Conservation (phyloP, 2,797 vertebrate genomes). For the Megaceryle alcyon region DNA sequence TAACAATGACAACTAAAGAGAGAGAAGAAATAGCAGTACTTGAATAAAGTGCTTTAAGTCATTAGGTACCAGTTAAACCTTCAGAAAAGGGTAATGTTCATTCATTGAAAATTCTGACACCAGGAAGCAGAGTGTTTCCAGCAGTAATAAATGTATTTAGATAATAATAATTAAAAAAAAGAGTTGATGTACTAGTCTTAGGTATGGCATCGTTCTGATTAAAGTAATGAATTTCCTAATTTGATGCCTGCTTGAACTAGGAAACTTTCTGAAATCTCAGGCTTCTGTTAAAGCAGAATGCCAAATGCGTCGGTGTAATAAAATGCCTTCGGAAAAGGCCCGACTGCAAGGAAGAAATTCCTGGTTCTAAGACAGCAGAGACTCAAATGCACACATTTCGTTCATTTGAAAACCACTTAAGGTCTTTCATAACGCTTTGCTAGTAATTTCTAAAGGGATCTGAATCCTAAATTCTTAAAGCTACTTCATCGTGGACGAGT, state of each 20-base stretch:
- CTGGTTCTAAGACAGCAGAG: not conserved
- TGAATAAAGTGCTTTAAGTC: not conserved
- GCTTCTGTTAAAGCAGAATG: not conserved
- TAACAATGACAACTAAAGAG: not conserved
- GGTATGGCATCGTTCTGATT: fast-evolving
- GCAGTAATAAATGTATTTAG: not conserved
- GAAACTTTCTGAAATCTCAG: not conserved
- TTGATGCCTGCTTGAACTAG: not conserved
- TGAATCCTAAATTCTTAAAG: not conserved
- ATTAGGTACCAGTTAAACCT: not conserved
- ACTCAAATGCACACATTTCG: not conserved
- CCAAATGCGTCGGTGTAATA: not conserved
- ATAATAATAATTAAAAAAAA: not conserved
- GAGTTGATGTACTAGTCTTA: not conserved
- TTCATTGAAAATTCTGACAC: not conserved
- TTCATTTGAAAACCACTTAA: not conserved
- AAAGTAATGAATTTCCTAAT: not conserved
- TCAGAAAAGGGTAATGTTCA: not conserved
- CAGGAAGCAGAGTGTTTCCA: not conserved
- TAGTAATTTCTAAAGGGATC: not conserved
- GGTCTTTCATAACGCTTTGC: not conserved
- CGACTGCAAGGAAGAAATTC: not conserved
- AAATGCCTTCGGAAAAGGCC: not conserved
- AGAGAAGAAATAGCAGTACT: not conserved
- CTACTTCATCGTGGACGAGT: not conserved